phyloP scores from a whole-genome alignment of 2,113 vertebrate genomes.

The Chaetodon trifascialis region DNA sequence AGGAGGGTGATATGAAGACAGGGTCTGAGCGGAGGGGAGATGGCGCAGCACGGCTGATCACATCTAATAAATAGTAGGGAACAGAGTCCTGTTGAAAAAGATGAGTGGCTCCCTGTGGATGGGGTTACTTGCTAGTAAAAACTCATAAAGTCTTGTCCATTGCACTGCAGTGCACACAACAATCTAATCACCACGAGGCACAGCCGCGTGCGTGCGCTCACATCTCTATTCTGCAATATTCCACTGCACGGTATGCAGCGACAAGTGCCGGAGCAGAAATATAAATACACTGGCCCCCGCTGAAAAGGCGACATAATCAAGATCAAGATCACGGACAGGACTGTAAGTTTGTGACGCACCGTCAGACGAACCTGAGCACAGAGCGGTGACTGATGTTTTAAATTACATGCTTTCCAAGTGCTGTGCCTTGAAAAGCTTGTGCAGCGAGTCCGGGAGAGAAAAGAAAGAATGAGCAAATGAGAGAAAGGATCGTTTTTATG shows the following conservation, averaged over 20 bases:
- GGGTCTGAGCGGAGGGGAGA: slow-evolving; percentile 34
- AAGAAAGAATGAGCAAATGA: neutral
- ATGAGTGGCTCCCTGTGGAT: slow-evolving; percentile 32
- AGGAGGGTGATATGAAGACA: slow-evolving; percentile 27
- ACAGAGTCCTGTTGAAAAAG: slow-evolving; percentile 36
- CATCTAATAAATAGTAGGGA: slow-evolving; percentile 60
- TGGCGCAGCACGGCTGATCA: slow-evolving; percentile 37
- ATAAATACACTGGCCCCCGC: neutral
- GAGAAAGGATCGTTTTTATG: slow-evolving; percentile 23
- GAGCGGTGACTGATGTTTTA: slow-evolving; percentile 2
- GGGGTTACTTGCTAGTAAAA: slow-evolving; percentile 48
- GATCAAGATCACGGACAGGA: neutral
- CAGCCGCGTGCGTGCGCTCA: slow-evolving; percentile 3
- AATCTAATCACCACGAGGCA: slow-evolving; percentile 24
- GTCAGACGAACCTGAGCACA: neutral
- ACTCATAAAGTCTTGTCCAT: slow-evolving; percentile 48
- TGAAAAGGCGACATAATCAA: slow-evolving; percentile 23
- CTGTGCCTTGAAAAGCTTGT: neutral
- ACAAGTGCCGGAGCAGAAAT: slow-evolving; percentile 4
- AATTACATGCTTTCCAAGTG: neutral
- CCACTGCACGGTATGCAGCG: neutral
- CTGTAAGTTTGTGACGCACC: neutral
- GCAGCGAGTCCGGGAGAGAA: neutral
- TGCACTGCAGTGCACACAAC: slow-evolving; percentile 21
- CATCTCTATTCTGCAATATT: slow-evolving; percentile 12